phyloP scores from a whole-genome alignment of 1,140 invertebrate species.

The Gryllus bimaculatus region DNA sequence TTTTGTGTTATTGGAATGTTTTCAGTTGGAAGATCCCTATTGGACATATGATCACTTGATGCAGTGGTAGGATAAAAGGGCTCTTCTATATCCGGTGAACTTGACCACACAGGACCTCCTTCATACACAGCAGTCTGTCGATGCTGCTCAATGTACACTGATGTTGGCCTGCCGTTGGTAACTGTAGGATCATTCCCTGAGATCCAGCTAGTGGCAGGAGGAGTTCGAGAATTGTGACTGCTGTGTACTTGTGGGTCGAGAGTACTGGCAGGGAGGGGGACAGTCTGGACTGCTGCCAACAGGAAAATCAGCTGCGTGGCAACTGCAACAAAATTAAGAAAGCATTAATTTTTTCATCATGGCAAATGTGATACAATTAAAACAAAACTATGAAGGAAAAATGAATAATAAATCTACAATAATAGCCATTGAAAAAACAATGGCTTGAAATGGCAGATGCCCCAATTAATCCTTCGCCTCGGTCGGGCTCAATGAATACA shows the following conservation, averaged over 20 bases:
- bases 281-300: background rate
- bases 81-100: background rate
- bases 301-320: background rate
- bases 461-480: too few species aligned
- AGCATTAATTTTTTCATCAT: too few species aligned
- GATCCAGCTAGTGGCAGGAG: background rate
- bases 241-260: background rate
- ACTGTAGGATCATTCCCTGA: background rate
- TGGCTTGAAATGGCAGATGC: too few species aligned
- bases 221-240: background rate
- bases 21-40: background rate
- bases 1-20: background rate
- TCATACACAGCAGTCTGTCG: background rate
- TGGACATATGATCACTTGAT: background rate
- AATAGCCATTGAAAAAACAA: too few species aligned
- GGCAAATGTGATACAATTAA: too few species aligned
- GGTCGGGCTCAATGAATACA: too few species aligned
- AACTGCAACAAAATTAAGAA: background rate
- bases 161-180: background rate
- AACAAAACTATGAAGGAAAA: too few species aligned
- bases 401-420: too few species aligned
- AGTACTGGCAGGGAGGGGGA: background rate
- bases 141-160: background rate
- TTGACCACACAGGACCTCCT: background rate
- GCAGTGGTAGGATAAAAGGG: background rate